Percentiles rank a stretch among this genome's conserved stretches.
These are phyloP conservation scores for Pseudotriccus pelzelni DNA, from an alignment of 2,797 vertebrate genomes.

Conservation along the genomic window DNA sequence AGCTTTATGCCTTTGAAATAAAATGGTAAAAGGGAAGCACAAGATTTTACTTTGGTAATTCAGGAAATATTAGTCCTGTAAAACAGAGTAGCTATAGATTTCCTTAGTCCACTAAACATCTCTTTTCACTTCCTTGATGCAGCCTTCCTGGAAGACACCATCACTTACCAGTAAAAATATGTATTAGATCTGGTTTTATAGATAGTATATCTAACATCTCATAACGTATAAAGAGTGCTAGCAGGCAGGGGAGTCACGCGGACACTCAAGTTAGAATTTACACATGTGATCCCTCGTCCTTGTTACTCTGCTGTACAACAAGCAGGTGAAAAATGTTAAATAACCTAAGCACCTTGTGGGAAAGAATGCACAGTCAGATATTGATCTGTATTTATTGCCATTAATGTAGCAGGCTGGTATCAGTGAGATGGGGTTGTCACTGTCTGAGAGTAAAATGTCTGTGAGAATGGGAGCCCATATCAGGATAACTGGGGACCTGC, in stretches of 20 bases:
- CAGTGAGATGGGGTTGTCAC: neutral
- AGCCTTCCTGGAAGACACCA: neutral
- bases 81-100: neutral
- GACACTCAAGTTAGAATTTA: neutral
- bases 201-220: neutral
- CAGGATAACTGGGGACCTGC: neutral
- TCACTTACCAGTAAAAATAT: neutral
- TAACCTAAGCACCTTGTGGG: neutral
- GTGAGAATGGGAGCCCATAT: neutral
- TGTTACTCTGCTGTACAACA: neutral
- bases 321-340: neutral
- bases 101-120: neutral
- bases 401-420: neutral
- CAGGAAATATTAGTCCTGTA: neutral
- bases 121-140: neutral
- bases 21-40: neutral
- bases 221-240: neutral
- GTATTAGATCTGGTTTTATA: neutral
- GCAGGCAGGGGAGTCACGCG: neutral
- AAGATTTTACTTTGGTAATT: neutral
- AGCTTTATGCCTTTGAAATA: neutral
- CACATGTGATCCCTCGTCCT: neutral
- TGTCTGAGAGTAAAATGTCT: neutral
- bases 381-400: neutral
- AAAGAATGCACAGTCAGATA: neutral